Evolutionary conservation across 2,113 vertebrate species (phyloP).

Genomic region (Callopanchax toddi): DNA sequence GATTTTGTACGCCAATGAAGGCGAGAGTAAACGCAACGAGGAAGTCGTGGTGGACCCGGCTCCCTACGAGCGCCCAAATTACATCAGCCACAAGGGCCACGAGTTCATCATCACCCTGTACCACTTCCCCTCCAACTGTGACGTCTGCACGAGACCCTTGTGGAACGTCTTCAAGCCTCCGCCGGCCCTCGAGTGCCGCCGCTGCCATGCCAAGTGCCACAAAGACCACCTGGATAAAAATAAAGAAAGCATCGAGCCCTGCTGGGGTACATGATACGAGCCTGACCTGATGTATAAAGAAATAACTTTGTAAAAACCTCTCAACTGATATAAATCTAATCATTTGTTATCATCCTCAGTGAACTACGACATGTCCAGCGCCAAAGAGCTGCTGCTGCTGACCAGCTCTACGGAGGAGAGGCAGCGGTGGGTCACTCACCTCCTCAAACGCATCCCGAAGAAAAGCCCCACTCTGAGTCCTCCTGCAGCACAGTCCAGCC

Average conservation of each 20-base stretch:
- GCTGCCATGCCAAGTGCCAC: conserved; percentile 96
- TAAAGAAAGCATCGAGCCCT: conserved; percentile 92
- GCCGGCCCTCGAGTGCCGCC: conserved; percentile 92
- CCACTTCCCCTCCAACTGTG: conserved; percentile 96
- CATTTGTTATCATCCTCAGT: conserved; percentile 74
- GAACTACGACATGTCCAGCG: conserved; percentile 95
- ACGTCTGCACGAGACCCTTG: conserved; percentile 91
- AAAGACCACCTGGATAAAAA: conserved; percentile 96
- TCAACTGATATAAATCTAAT: conserved; percentile 6
- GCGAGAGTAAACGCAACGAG: conserved; percentile 92
- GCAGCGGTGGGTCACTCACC: conserved; percentile 92
- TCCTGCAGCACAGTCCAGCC: conserved; percentile 57
- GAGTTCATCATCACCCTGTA: conserved; percentile 96
- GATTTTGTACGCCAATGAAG: conserved; percentile 97
- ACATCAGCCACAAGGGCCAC: conserved; percentile 94
- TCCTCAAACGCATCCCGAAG: conserved; percentile 94
- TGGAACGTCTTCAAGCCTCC: conserved; percentile 97
- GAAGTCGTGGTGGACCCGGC: conserved; percentile 83
- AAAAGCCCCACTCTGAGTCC: conserved; percentile 83
- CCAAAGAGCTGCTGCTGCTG: conserved; percentile 94
- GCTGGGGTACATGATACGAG: too few species aligned
- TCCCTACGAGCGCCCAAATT: conserved; percentile 86
- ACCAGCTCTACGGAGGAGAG: conserved; percentile 91
- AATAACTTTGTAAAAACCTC: too few species aligned
- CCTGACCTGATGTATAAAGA: too few species aligned